Conservation (phyloP, 2,888 invertebrate genomes). For the Lasioglossum vierecki region DNA sequence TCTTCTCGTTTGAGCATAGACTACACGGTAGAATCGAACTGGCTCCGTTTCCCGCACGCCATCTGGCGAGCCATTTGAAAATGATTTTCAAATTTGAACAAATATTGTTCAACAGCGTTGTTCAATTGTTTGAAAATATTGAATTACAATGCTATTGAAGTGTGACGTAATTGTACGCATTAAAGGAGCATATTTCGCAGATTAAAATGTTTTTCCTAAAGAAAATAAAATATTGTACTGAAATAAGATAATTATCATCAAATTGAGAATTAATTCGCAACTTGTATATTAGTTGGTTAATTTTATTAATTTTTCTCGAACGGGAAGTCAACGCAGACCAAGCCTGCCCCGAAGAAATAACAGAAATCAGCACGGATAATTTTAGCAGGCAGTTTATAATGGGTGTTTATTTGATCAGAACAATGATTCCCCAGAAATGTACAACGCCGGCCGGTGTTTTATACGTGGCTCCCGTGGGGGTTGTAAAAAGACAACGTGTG, state of each 20-base stretch:
- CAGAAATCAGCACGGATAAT: neutral
- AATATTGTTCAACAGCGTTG: neutral
- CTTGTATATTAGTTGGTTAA: neutral
- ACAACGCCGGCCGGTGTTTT: constrained; percentile 12
- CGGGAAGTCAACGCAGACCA: neutral
- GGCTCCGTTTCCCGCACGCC: neutral
- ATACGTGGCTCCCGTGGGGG: constrained; percentile 14
- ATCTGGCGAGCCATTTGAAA: neutral
- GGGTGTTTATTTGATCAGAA: neutral
- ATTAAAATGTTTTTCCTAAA: neutral
- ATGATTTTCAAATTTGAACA: constrained; percentile 22
- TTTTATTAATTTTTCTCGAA: neutral
- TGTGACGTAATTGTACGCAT: too few relatives aligned
- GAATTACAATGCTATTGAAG: neutral
- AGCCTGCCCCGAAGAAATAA: neutral
- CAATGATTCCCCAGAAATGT: constrained; percentile 2
- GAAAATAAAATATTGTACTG: neutral
- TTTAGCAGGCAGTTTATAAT: neutral
- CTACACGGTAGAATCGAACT: neutral
- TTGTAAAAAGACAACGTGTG: constrained; percentile 36
- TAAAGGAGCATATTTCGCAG: neutral
- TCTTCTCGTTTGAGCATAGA: neutral
- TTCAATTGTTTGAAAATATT: neutral
- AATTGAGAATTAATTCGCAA: neutral
- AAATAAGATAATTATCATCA: neutral